Percentiles rank a stretch among this genome's conserved stretches.
These are phyloP conservation scores for Sylvia atricapilla DNA, from an alignment of 2,113 vertebrate genomes.

Conservation along the genomic window DNA sequence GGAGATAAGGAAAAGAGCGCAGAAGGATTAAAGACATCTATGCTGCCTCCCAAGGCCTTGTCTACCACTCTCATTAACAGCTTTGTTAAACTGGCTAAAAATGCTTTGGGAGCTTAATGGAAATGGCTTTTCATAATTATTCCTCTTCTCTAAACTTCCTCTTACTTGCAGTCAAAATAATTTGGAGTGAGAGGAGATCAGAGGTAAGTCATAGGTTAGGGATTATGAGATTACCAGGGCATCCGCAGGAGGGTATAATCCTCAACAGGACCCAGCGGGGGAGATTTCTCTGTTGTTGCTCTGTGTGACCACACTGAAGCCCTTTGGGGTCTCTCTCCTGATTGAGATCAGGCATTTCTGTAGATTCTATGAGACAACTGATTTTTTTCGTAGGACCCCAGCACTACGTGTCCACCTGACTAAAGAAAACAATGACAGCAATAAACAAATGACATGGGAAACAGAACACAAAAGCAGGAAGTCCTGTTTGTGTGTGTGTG, in stretches of 20 bases:
- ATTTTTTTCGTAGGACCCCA: background rate
- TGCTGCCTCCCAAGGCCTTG: background rate
- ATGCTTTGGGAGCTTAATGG: constrained; percentile 2
- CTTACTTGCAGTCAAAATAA: constrained; percentile 26
- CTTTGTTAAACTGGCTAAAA: constrained; percentile 11
- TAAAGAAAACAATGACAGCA: background rate
- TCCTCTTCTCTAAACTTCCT: constrained; percentile 31
- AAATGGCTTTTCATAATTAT: constrained; percentile 17
- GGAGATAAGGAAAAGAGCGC: background rate
- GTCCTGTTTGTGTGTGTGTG: background rate
- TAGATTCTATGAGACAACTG: background rate
- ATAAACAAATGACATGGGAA: background rate
- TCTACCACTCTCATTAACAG: constrained; percentile 6
- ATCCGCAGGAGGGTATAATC: background rate
- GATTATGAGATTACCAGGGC: constrained; percentile 31
- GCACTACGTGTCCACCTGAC: rapidly evolving
- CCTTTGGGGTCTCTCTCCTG: background rate
- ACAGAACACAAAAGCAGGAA: constrained; percentile 1
- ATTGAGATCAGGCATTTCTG: background rate
- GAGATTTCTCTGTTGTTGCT: background rate
- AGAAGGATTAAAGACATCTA: background rate
- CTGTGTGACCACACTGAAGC: background rate
- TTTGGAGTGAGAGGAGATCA: constrained; percentile 41
- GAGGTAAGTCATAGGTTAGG: constrained; percentile 33
- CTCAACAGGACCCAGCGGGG: background rate